phyloP scores from a whole-genome alignment of 2,113 vertebrate species.

The Ascaphus truei region DNA sequence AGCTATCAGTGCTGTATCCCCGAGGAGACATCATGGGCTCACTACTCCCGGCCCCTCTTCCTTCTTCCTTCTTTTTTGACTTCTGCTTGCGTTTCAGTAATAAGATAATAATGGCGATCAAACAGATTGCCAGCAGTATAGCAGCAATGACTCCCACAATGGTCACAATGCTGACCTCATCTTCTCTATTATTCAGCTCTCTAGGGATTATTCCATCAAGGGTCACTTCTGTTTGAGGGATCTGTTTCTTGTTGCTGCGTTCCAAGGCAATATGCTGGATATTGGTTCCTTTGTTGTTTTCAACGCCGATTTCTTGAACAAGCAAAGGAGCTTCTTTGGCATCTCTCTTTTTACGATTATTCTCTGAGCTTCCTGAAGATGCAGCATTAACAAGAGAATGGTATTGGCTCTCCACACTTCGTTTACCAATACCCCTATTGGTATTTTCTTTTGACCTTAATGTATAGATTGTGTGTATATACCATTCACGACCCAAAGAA shows the following conservation, averaged over 20 bases:
- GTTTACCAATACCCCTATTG: conserved; percentile 75
- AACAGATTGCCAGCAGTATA: conserved; percentile 64
- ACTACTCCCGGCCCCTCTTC: conserved; percentile 55
- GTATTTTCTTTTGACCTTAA: conserved; percentile 77
- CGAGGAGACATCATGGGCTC: conserved; percentile 69
- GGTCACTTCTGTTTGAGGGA: conserved; percentile 45
- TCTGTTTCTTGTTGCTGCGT: conserved; percentile 52
- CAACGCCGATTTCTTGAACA: conserved; percentile 69
- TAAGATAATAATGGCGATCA: conserved; percentile 53
- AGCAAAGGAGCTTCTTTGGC: conserved; percentile 44
- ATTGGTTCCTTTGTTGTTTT: conserved; percentile 82
- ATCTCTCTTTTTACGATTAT: conserved; percentile 59
- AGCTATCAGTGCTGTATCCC: conserved; percentile 68
- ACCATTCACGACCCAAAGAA: conserved; percentile 87
- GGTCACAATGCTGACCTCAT: conserved; percentile 53
- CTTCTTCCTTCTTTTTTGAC: conserved; percentile 52
- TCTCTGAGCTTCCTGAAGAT: not conserved
- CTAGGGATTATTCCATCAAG: conserved; percentile 56
- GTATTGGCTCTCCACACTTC: conserved; percentile 73
- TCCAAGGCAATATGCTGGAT: conserved; percentile 85
- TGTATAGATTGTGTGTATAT: conserved; percentile 88
- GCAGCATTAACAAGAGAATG: conserved; percentile 55
- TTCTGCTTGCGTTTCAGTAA: conserved; percentile 57
- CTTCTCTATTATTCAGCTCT: conserved; percentile 53
- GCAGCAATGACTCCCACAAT: conserved; percentile 62